Evolutionary conservation across 2,888 invertebrate species (phyloP).

Genomic region (Megastigmus dorsalis): DNA sequence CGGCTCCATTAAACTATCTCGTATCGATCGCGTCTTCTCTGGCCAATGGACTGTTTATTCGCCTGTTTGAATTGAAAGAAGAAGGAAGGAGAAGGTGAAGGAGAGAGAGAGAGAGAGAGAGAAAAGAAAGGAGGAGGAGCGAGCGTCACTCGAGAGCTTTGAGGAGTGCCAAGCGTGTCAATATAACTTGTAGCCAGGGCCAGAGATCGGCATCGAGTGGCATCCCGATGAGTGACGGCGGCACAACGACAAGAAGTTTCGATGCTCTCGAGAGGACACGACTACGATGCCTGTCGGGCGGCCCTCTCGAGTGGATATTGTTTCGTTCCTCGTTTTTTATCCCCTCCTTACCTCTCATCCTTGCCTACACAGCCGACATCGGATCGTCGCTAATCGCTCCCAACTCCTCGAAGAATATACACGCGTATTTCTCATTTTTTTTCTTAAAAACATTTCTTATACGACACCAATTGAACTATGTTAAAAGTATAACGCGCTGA

Average conservation of each 20-base stretch:
- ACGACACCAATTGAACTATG: too few relatives aligned
- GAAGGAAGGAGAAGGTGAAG: too few relatives aligned
- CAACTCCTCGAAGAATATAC: not conserved
- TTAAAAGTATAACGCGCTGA: too few relatives aligned
- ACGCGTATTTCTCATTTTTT: too few relatives aligned
- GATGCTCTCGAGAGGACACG: not conserved
- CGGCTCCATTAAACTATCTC: slow-evolving; percentile 13
- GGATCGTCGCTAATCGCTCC: not conserved
- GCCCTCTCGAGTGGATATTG: slow-evolving; percentile 25
- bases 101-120: not conserved
- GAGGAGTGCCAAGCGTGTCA: not conserved
- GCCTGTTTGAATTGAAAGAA: too few relatives aligned
- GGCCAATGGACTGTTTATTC: slow-evolving; percentile 3
- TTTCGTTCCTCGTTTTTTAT: not conserved
- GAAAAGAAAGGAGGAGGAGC: not conserved
- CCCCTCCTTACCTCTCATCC: not conserved
- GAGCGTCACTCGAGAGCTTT: not conserved
- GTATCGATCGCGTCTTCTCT: slow-evolving; percentile 1
- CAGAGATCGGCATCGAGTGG: slow-evolving; percentile 8
- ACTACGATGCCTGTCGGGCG: not conserved
- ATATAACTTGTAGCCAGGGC: slow-evolving; percentile 4
- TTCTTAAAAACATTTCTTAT: too few relatives aligned
- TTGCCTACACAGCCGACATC: too few relatives aligned
- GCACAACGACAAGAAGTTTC: slow-evolving; percentile 3
- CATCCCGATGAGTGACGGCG: too few relatives aligned